Evolutionary conservation across 2,888 invertebrate genomes (phyloP).

Genomic region (Pardosa pseudoannulata): DNA sequence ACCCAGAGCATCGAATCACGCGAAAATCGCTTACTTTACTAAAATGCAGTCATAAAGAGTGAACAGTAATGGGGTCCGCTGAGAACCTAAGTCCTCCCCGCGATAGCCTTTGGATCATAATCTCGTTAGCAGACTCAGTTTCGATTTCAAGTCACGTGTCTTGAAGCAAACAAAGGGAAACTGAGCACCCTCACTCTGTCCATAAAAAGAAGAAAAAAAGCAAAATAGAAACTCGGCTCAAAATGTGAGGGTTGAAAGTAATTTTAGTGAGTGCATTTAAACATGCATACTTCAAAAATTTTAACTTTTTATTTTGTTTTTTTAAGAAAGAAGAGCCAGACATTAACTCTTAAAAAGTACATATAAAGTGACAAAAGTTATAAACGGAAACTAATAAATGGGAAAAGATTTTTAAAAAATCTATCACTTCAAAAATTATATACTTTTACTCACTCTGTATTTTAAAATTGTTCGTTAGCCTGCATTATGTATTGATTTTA

Average conservation of each 20-base stretch:
- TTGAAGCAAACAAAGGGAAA: not conserved
- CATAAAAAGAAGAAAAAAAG: not conserved
- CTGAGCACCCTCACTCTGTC: not conserved
- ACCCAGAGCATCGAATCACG: not conserved
- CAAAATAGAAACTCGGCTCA: not conserved
- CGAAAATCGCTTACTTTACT: constrained; percentile 12
- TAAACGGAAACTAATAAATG: too few relatives aligned
- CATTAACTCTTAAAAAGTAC: too few relatives aligned
- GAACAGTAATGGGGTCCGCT: not conserved
- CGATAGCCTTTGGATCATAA: constrained; percentile 29
- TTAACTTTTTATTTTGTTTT: too few relatives aligned
- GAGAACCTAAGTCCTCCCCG: not conserved
- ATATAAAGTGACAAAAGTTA: too few relatives aligned
- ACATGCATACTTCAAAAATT: too few relatives aligned
- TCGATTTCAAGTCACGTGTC: constrained; percentile 62
- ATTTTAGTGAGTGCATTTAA: not conserved
- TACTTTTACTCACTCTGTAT: too few relatives aligned
- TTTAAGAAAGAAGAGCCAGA: too few relatives aligned
- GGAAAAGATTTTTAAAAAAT: too few relatives aligned
- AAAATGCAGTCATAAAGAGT: not conserved
- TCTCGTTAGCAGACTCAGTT: constrained; percentile 57
- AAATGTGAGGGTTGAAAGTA: not conserved
- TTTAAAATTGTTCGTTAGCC: too few relatives aligned
- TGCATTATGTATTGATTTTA: too few relatives aligned
- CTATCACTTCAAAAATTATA: too few relatives aligned